phyloP scores from a whole-genome alignment of 2,113 vertebrate species.

The Python bivittatus region DNA sequence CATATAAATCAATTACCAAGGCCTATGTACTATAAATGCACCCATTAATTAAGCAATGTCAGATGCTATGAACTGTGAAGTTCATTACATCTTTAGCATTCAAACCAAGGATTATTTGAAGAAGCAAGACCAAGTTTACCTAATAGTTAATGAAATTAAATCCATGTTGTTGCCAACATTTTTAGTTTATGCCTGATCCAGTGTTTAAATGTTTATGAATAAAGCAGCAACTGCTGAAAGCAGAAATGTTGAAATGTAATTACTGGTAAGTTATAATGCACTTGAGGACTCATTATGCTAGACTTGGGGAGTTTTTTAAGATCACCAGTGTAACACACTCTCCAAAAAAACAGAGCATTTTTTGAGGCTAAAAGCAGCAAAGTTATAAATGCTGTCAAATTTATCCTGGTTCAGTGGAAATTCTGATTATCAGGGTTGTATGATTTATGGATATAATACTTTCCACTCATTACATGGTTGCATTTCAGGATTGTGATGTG shows the following conservation, averaged over 20 bases:
- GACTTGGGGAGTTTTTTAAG: conserved; percentile 79
- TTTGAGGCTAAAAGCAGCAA: conserved; percentile 77
- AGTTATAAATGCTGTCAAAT: conserved; percentile 80
- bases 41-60: conserved; percentile 99
- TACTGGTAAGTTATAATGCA: conserved; percentile 84
- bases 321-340: conserved; percentile 75
- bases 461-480: conserved; percentile 92
- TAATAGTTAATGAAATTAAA: conserved; percentile 92
- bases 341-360: conserved; percentile 71
- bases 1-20: conserved; percentile 99
- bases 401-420: conserved; percentile 92
- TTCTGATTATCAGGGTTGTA: conserved; percentile 88
- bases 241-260: conserved; percentile 84
- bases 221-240: conserved; percentile 83
- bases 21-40: conserved; percentile 99
- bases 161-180: conserved; percentile 79
- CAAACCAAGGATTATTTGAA: conserved; percentile 95
- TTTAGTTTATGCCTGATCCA: conserved; percentile 82
- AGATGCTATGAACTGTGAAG: conserved; percentile 99
- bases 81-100: conserved; percentile 99
- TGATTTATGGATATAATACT: conserved; percentile 91
- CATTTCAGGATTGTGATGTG: conserved; percentile 85
- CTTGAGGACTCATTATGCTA: conserved; percentile 83
- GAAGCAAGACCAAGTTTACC: conserved; percentile 89
- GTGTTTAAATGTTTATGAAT: conserved; percentile 85